Percentiles rank a stretch among this genome's conserved stretches.
Evolutionary conservation across 2,113 vertebrate species (phyloP).

Genomic region (Pagrus major): DNA sequence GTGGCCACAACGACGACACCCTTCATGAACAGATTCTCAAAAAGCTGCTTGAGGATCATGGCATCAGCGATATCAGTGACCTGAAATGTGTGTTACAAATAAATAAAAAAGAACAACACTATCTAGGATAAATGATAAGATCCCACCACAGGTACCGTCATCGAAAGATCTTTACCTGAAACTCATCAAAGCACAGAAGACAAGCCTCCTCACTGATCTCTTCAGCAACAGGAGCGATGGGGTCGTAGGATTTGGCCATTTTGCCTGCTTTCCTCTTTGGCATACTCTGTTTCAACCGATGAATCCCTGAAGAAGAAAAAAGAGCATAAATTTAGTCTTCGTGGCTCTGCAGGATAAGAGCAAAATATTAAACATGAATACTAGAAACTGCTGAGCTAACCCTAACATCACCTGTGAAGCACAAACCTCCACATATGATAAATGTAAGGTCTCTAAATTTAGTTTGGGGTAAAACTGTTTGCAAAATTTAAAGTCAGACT

Average conservation of each 20-base stretch:
- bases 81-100: slow-evolving; percentile 75
- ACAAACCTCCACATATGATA: neutral
- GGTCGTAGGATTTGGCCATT: slow-evolving; percentile 96
- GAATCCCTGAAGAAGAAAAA: slow-evolving; percentile 88
- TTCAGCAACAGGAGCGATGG: slow-evolving; percentile 95
- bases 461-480: neutral
- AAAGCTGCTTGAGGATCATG: slow-evolving; percentile 99
- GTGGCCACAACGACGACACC: slow-evolving; percentile 98
- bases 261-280: slow-evolving; percentile 93
- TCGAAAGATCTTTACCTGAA: slow-evolving; percentile 87
- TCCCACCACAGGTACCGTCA: neutral
- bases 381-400: neutral
- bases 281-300: slow-evolving; percentile 94
- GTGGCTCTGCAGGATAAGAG: neutral
- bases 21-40: slow-evolving; percentile 97
- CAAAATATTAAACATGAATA: neutral
- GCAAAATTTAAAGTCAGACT: neutral
- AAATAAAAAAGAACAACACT: neutral
- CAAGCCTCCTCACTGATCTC: slow-evolving; percentile 95
- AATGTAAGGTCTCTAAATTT: neutral
- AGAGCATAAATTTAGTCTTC: neutral
- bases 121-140: no score
- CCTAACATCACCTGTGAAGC: neutral
- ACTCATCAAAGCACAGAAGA: slow-evolving; percentile 98
- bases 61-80: slow-evolving; percentile 99